Evolutionary conservation across 2,888 invertebrate species (phyloP), one percentile per base, ranked within the genome.

Genomic region (Cataglyphis albicans): DNA sequence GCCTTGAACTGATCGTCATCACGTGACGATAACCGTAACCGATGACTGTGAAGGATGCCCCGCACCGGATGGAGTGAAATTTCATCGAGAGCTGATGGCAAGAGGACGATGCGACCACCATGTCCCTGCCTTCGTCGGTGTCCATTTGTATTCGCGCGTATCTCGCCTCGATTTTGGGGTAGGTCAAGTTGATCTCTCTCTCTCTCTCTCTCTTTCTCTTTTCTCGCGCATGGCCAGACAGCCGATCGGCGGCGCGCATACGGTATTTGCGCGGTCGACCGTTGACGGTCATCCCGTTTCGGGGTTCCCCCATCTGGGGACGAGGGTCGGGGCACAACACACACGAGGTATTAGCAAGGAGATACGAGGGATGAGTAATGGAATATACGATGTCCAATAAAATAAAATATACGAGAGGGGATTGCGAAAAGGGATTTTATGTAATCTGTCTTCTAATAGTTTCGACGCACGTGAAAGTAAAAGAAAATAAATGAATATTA

Each of bases 91-190:
- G 44, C 59, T 70, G 61, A 78, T 48, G 35, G 61, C 21, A 44
- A 78, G 70, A 48, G 44, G 57, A 78, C 41, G 48, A 48, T 48
- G 48, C 18, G 18, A 52, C 44, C 5, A 52, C 44, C 5, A 44
- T 64, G 41, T 59, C 21, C 67, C 75, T 75, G 70, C 81, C 78
- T 78, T 78, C 73, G 81, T 83, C 29, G 35, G 32, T 7, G 72
- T 35, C 61, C 72, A 73, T 73, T 81, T 38, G 64, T 67, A 68
- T 64, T 65, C 65, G 57, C 48, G 38, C 65, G 84, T 76, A 86
- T 65, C 81, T 72, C 48, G 84, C 81, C 86, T 84, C 80, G 88
- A 88, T 88, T 88, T 88, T 88, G 85, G 83, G 88, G 89, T 89
- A 88, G 88, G 88, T 88, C 88, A 86, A 68, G 61, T 80, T 32